phyloP scores from a whole-genome alignment of 1,140 invertebrate genomes.

The Anastatus disparis region DNA sequence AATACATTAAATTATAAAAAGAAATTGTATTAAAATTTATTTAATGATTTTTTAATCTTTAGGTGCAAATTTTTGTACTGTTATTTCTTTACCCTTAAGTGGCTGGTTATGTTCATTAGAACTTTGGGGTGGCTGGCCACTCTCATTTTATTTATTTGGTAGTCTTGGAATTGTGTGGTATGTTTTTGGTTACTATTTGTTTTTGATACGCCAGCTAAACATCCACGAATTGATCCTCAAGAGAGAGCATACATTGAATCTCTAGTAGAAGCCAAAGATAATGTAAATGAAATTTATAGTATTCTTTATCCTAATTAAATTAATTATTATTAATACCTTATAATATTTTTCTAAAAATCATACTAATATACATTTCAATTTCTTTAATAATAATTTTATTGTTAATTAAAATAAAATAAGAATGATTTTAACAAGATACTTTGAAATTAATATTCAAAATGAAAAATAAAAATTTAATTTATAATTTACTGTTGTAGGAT shows the following conservation, averaged over 20 bases:
- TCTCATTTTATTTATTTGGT: constrained; percentile 84
- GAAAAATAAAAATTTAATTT: constrained; percentile 35
- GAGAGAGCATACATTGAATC: constrained; percentile 76
- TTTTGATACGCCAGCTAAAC: constrained; percentile 79
- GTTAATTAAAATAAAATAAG: neutral
- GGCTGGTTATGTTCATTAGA: constrained; percentile 78
- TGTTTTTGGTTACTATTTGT: constrained; percentile 77
- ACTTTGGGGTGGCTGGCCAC: constrained; percentile 79
- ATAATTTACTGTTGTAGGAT: too few relatives aligned
- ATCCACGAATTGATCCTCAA: constrained; percentile 80
- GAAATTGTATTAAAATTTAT: constrained; percentile 28
- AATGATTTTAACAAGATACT: too few relatives aligned
- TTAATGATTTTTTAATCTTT: constrained; percentile 51
- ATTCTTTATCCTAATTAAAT: constrained; percentile 3
- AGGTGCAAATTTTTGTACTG: constrained; percentile 80
- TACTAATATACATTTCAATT: too few relatives aligned
- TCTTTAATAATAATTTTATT: constrained; percentile 2
- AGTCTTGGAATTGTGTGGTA: constrained; percentile 83
- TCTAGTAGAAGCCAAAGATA: constrained; percentile 59
- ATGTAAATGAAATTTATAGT: constrained; percentile 46
- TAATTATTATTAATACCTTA: too few relatives aligned
- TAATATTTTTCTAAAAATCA: too few relatives aligned
- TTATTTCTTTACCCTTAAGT: constrained; percentile 79
- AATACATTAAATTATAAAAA: constrained; percentile 11
- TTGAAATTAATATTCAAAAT: constrained; percentile 10